phyloP scores from a whole-genome alignment of 2,113 vertebrate species.

The Progne subis region DNA sequence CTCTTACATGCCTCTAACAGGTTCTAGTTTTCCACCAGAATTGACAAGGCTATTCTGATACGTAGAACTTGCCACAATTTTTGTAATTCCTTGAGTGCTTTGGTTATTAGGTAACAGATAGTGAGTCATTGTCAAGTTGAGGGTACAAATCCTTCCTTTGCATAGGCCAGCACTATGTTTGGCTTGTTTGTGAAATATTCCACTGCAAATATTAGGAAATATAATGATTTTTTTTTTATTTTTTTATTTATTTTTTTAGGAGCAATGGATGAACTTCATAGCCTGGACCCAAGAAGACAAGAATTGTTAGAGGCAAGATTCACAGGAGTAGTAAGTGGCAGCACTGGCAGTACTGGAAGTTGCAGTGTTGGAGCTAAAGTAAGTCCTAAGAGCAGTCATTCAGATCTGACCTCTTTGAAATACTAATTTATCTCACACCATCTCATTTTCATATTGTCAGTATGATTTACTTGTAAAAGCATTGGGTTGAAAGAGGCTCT shows the following conservation, averaged over 20 bases:
- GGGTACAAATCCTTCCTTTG: background rate
- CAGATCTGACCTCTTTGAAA: background rate
- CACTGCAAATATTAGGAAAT: background rate
- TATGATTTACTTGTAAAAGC: background rate
- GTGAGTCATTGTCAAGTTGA: background rate
- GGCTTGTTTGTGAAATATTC: background rate
- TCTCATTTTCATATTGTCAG: background rate
- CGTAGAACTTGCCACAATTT: background rate
- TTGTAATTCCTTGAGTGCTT: background rate
- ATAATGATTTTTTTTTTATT: background rate
- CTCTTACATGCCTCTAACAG: background rate
- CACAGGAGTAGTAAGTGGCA: constrained; percentile 94
- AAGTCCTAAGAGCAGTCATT: constrained; percentile 62
- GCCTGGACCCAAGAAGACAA: constrained; percentile 97
- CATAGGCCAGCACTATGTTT: background rate
- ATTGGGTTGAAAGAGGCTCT: background rate
- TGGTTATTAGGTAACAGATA: background rate
- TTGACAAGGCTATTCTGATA: background rate
- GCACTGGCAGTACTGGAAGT: constrained; percentile 96
- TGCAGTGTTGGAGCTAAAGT: constrained; percentile 97
- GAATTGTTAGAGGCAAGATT: constrained; percentile 97
- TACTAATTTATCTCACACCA: background rate
- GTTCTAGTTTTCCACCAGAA: background rate
- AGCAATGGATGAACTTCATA: constrained; percentile 99
- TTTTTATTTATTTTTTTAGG: constrained; percentile 71